These are phyloP conservation scores for Sapayoa aenigma DNA, from an alignment of 2,113 vertebrate genomes.

Conservation along the genomic window DNA sequence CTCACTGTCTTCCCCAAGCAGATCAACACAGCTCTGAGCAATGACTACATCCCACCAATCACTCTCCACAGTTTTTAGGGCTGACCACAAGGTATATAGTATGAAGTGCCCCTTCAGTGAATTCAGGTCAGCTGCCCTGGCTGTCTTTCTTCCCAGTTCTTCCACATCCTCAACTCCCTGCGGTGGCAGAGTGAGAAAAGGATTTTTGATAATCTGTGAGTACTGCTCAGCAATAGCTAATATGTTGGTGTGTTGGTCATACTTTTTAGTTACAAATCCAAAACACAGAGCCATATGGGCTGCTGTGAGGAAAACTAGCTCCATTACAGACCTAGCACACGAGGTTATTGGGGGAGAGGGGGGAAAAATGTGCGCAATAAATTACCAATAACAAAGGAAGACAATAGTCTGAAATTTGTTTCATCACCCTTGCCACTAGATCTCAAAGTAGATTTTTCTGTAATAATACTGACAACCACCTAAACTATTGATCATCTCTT, in stretches of 20 bases:
- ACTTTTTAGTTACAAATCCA: neutral
- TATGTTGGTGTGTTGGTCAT: neutral
- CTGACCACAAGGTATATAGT: neutral
- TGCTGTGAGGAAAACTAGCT: neutral
- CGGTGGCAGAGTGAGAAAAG: neutral
- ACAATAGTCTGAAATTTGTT: neutral
- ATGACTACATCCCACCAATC: neutral
- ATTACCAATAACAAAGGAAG: neutral
- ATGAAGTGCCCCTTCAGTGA: neutral
- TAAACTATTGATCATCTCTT: neutral
- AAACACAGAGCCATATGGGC: neutral
- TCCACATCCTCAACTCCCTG: neutral
- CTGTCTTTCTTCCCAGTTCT: neutral
- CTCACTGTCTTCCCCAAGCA: neutral
- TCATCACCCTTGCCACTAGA: neutral
- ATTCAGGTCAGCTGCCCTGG: neutral
- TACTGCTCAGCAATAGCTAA: neutral
- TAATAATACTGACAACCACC: neutral
- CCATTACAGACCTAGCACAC: neutral
- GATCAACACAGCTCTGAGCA: neutral
- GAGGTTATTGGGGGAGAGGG: neutral
- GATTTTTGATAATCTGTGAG: neutral
- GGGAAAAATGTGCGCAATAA: neutral
- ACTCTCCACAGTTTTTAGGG: neutral
- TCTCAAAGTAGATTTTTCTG: neutral